Evolutionary conservation across 92 coral and sea anemone species (phyloP).

Genomic region (Chrysogorgia sp.): DNA sequence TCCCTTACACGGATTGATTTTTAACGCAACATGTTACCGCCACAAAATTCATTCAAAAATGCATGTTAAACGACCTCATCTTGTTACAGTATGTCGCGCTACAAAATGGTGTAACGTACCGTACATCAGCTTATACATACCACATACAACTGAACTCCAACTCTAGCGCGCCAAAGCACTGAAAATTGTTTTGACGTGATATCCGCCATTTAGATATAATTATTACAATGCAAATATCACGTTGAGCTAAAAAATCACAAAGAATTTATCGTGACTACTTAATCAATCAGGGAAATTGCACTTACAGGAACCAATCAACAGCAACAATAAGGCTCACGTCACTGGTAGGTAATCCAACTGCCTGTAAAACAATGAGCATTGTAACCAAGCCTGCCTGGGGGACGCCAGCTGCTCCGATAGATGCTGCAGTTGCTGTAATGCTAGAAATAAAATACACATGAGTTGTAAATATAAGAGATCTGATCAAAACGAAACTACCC

Average conservation of each 20-base stretch:
- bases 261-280: not conserved
- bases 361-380: conserved; percentile 86
- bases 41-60: no score
- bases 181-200: no score
- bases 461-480: not conserved
- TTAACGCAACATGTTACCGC: no score
- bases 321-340: conserved; percentile 88
- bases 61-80: no score
- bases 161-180: no score
- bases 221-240: no score
- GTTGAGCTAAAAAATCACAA: not conserved
- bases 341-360: conserved; percentile 81
- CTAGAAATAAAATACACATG: conserved; percentile 60
- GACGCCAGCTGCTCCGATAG: conserved; percentile 97
- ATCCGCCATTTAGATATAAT: no score
- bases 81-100: no score
- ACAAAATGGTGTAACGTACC: no score
- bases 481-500: not conserved
- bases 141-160: no score
- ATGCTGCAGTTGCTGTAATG: conserved; percentile 91
- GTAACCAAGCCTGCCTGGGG: conserved; percentile 98
- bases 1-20: no score
- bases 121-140: no score
- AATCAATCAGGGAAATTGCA: not conserved
- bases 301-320: conserved; percentile 99